A percentile compares a stretch with the other conserved stretches of the same genome.
These are phyloP conservation scores for Eristalis tenax DNA, from an alignment of 2,888 invertebrate species.

Conservation along the genomic window DNA sequence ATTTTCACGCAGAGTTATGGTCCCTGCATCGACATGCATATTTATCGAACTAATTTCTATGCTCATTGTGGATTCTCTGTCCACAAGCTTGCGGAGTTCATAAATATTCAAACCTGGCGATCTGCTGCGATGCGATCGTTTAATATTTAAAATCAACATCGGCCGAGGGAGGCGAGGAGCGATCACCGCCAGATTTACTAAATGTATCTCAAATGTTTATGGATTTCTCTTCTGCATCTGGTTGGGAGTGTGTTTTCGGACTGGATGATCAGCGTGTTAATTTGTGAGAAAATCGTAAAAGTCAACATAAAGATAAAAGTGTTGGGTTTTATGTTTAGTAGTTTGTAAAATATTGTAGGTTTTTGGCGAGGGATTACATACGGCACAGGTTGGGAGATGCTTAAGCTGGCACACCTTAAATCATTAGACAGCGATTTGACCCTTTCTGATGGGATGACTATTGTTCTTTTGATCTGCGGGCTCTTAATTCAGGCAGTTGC, in stretches of 20 bases:
- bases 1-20: slow-evolving; percentile 20
- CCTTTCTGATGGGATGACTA: no score
- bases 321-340: background rate
- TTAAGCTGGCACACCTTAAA: no score
- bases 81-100: background rate
- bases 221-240: background rate
- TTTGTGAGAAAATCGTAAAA: slow-evolving; percentile 29
- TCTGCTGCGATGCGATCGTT: background rate
- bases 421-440: no score
- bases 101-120: background rate
- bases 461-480: no score
- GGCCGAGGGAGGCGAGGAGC: background rate
- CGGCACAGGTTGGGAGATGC: background rate
- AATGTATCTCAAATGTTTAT: background rate
- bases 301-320: slow-evolving; percentile 40
- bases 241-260: background rate
- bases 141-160: background rate
- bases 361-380: background rate
- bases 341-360: background rate
- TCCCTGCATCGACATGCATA: slow-evolving; percentile 14
- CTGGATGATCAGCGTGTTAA: slow-evolving; percentile 6
- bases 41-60: slow-evolving; percentile 21
- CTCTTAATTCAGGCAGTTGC: background rate
- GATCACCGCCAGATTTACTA: background rate
- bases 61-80: slow-evolving; percentile 9